Conservation (phyloP, 2,113 vertebrate species). For the Amblyopsis rosae region DNA sequence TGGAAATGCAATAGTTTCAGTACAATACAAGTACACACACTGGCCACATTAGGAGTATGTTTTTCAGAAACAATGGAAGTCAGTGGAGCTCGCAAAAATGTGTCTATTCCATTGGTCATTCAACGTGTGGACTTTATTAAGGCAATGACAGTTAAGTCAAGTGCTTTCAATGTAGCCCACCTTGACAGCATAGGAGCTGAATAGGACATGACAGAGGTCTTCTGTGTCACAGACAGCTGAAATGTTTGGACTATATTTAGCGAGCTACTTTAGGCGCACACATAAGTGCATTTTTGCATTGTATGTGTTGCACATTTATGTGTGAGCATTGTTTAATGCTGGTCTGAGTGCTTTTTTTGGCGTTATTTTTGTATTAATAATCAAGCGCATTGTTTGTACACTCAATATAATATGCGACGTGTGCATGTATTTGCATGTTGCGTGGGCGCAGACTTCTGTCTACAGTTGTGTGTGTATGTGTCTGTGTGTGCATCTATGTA, state of each 20-base stretch:
- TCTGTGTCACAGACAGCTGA: constrained; percentile 2
- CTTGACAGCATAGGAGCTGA: constrained; percentile 49
- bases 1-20: too few relatives aligned
- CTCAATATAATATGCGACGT: background rate
- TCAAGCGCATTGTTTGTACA: background rate
- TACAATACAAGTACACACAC: too few relatives aligned
- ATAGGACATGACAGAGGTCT: constrained; percentile 51
- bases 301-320: too few relatives aligned
- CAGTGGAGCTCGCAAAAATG: too few relatives aligned
- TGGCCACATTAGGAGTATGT: background rate
- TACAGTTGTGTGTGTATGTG: constrained; percentile 8
- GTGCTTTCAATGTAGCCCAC: constrained; percentile 32
- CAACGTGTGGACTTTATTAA: too few relatives aligned
- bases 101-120: too few relatives aligned
- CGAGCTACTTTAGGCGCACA: too few relatives aligned
- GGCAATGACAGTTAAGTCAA: too few relatives aligned
- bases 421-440: background rate
- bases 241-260: background rate
- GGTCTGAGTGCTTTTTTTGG: too few relatives aligned
- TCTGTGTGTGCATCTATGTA: constrained; percentile 19
- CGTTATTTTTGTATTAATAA: too few relatives aligned
- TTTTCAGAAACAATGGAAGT: background rate
- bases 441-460: background rate
- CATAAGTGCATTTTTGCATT: too few relatives aligned
- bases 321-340: too few relatives aligned